Evolutionary conservation across 1,140 invertebrate species (phyloP).

Genomic region (Stratiolaelaps scimitus): DNA sequence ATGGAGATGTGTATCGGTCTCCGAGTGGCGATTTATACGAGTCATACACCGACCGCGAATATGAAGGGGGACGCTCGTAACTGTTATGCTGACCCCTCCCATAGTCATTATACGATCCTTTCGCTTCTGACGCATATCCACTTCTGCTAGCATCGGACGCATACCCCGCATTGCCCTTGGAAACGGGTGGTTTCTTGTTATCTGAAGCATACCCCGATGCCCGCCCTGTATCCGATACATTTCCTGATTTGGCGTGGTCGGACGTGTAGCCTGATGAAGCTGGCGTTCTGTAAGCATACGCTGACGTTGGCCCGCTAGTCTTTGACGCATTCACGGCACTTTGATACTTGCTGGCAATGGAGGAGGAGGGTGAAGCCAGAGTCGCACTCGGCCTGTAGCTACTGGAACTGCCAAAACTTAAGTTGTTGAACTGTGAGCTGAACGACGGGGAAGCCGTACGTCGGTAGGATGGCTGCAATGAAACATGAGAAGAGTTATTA

Average conservation of each 20-base stretch:
- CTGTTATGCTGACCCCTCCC: neutral
- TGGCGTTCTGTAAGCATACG: neutral
- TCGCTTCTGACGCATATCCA: constrained; percentile 1
- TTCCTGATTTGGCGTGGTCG: constrained; percentile 2
- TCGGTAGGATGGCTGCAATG: constrained; percentile 2
- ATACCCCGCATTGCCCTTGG: too few relatives aligned
- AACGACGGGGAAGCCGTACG: constrained; percentile 8
- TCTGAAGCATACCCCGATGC: neutral
- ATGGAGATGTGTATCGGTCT: neutral
- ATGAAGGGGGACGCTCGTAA: constrained; percentile 1
- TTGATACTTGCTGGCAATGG: constrained; percentile 12
- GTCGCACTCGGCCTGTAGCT: constrained; percentile 14
- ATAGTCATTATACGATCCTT: constrained; percentile 1
- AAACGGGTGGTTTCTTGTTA: too few relatives aligned
- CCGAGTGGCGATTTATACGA: neutral
- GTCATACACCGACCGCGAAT: constrained; percentile 1
- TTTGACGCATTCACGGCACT: neutral
- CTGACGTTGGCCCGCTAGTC: neutral
- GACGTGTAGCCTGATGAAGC: constrained; percentile 5
- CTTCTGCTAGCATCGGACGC: constrained; percentile 4
- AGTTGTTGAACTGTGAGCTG: constrained; percentile 24
- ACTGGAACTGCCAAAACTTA: constrained; percentile 1
- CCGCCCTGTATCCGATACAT: neutral
- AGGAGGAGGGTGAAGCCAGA: neutral
- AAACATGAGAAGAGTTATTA: neutral